Evolutionary conservation across 2,113 vertebrate species (phyloP), one percentile per base, ranked within the genome.

Genomic region (Rhombomys opimus): DNA sequence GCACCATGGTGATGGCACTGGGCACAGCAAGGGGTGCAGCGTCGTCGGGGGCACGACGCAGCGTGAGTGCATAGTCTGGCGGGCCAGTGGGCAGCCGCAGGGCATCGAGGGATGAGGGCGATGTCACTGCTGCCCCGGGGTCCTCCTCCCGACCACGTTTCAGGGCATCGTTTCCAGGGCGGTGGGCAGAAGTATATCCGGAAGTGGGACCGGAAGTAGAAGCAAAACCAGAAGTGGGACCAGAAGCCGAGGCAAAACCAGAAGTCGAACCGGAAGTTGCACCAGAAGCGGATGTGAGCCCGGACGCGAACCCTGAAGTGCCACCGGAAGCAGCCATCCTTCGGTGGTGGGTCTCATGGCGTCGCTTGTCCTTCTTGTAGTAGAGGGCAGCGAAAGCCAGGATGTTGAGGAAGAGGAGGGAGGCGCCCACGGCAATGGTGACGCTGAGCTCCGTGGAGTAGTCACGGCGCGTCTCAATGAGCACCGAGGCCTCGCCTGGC

Each of bases 1-100:
- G 18, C 17, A 99, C 99, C 99, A 99, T 99, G 96, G 90, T 73
- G 80, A 73, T 73, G 38, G 80, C 59, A 3, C 41, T 70, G 98
- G 99, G 99, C 46, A 46, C 46, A 46, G 46, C 46, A 46, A 46
- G 46, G 46, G 46, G 46, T 46, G 46, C 46, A 46, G 46, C 98
- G 94, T 99, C 99, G 0, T 99, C 99, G 0, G 99, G 99, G 0
- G 99, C 99, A 13, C 99, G 98, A 70, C 99, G 99, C 94, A 99
- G 98, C 13, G 99, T 99, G 30, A 99, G 99, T 0, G 99, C 99
- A 96, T 99, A 99, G 97, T 99, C 99, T 0, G 99, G 99, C 0
- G 99, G 99, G 93, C 99, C 99, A 59, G 99, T 98, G 46, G 46
- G 46, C 65, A 99, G 99, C 6, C n/a, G 10, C 27, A 14, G 63